phyloP scores from a whole-genome alignment of 2,888 invertebrate species.

The Andrena hattorfiana region DNA sequence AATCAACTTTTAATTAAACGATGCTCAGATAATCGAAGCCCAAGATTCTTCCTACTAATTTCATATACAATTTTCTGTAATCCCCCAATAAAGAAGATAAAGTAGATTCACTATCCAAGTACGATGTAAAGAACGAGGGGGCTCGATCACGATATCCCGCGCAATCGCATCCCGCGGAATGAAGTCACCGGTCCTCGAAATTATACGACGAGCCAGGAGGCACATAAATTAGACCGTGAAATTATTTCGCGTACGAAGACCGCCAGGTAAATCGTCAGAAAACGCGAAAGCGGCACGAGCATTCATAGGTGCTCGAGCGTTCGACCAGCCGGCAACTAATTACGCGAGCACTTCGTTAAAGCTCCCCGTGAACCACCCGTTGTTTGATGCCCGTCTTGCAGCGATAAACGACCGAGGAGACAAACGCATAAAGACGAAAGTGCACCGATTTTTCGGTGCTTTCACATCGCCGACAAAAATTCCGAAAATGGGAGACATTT shows the following conservation, averaged over 20 bases:
- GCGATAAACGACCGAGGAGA: conserved; percentile 21
- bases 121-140: background rate
- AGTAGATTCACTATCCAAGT: background rate
- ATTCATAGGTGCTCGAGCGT: conserved; percentile 8
- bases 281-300: background rate
- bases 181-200: background rate
- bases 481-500: too few relatives aligned
- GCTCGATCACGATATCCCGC: background rate
- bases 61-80: background rate
- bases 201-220: background rate
- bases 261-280: background rate
- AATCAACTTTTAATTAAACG: background rate
- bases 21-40: too few relatives aligned
- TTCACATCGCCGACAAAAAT: background rate
- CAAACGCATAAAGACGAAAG: conserved; percentile 19
- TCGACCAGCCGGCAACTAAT: conserved; percentile 20
- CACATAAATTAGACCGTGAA: conserved; percentile 17
- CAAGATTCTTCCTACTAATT: background rate
- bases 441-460: background rate
- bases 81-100: background rate
- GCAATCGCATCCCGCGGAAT: background rate
- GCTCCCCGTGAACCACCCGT: background rate
- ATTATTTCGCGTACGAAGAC: conserved; percentile 14
- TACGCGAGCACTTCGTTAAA: conserved; percentile 40
- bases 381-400: background rate